Percentiles rank a stretch among this genome's conserved stretches.
These are phyloP conservation scores for Metridium senile DNA, from an alignment of 92 coral and sea anemone species.

Conservation along the genomic window DNA sequence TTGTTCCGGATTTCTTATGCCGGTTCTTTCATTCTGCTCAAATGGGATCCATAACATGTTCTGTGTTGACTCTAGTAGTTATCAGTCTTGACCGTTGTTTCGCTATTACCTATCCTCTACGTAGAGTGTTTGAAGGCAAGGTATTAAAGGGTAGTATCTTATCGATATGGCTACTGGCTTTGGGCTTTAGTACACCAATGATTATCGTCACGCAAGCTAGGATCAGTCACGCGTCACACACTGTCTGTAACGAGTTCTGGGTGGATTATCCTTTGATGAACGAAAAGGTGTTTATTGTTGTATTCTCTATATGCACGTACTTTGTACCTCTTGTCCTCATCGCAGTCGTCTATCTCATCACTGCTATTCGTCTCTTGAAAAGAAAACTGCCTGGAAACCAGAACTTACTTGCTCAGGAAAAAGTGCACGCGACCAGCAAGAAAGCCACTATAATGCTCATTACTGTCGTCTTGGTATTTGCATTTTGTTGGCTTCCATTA, in stretches of 20 bases:
- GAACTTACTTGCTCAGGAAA: constrained; percentile 70
- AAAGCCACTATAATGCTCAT: constrained; percentile 81
- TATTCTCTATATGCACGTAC: constrained; percentile 53
- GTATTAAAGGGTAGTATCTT: constrained; percentile 57
- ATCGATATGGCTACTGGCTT: constrained; percentile 53
- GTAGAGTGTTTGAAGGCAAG: constrained; percentile 46
- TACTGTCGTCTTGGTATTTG: constrained; percentile 84
- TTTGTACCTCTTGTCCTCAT: constrained; percentile 63
- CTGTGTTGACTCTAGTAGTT: constrained; percentile 65
- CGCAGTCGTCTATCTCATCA: constrained; percentile 52
- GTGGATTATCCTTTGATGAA: not conserved
- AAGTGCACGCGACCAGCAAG: constrained; percentile 70
- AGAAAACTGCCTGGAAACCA: constrained; percentile 78
- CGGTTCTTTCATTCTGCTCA: constrained; percentile 60
- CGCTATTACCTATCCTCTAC: constrained; percentile 68
- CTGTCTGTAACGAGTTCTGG: constrained; percentile 34
- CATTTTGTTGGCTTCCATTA: constrained; percentile 77
- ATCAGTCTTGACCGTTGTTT: constrained; percentile 78
- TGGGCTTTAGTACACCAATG: constrained; percentile 57
- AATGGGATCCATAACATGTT: constrained; percentile 58
- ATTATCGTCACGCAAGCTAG: constrained; percentile 35
- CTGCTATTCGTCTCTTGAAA: constrained; percentile 62
- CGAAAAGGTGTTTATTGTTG: constrained; percentile 17
- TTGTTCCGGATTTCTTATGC: constrained; percentile 59
- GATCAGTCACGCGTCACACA: not conserved